phyloP scores from a whole-genome alignment of 2,113 vertebrate genomes.

The Propithecus coquereli region DNA sequence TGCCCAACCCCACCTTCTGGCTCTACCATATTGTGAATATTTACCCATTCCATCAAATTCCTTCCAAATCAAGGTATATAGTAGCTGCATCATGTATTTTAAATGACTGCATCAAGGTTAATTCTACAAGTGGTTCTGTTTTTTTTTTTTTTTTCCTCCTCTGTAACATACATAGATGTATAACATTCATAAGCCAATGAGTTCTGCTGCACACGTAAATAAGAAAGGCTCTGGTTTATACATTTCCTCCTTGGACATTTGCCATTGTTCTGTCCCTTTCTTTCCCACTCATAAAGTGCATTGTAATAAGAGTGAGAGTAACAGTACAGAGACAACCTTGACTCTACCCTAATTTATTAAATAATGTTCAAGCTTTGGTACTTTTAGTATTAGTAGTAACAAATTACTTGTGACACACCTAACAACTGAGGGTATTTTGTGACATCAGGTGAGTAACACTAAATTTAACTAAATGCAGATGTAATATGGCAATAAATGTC shows the following conservation, averaged over 20 bases:
- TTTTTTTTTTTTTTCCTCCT: neutral
- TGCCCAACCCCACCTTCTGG: neutral
- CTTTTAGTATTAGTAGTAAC: neutral
- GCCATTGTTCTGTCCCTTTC: neutral
- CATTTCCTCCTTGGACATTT: neutral
- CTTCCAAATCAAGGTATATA: neutral
- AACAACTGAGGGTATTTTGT: neutral
- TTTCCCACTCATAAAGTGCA: neutral
- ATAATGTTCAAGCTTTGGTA: neutral
- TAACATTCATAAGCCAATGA: neutral
- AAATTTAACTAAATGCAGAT: neutral
- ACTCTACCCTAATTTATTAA: neutral
- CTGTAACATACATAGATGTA: accelerated
- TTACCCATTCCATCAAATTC: neutral
- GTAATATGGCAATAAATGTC: neutral
- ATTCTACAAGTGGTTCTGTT: neutral
- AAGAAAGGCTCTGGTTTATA: neutral
- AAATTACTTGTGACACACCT: neutral
- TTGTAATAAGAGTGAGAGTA: neutral
- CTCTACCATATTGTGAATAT: neutral
- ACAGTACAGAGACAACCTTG: neutral
- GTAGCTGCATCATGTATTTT: neutral
- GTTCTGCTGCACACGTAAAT: neutral
- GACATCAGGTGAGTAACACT: neutral
- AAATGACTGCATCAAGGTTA: neutral